Evolutionary conservation across 2,113 vertebrate genomes (phyloP).

Genomic region (Apus apus): DNA sequence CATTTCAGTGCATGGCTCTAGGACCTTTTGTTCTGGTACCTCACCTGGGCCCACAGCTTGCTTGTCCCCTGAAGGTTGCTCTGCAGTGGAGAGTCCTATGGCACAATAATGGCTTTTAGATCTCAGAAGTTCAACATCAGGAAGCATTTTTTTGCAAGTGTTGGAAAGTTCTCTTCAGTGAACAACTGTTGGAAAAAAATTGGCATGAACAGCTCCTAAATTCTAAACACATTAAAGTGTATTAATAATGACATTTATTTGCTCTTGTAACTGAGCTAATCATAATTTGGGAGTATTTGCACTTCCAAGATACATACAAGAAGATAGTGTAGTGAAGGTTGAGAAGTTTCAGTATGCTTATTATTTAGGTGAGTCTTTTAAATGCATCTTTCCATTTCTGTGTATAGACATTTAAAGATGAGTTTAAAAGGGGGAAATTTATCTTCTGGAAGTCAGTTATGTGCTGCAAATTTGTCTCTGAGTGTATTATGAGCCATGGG

Average conservation of each 20-base stretch:
- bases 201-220: background rate
- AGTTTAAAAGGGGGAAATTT: background rate
- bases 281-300: background rate
- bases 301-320: background rate
- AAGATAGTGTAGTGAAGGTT: background rate
- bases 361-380: background rate
- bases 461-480: background rate
- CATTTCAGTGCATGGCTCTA: background rate
- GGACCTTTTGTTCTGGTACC: background rate
- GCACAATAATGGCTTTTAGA: accelerated
- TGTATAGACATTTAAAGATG: background rate
- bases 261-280: background rate
- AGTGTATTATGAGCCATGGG: background rate
- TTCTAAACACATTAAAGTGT: background rate
- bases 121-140: background rate
- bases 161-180: background rate
- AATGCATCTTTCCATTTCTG: background rate
- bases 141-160: background rate
- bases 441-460: background rate
- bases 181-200: background rate
- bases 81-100: background rate
- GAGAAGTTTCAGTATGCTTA: background rate
- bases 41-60: background rate
- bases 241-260: background rate
- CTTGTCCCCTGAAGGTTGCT: background rate